Conservation (phyloP, 2,888 invertebrate species). For the Drosophila pseudotakahashii region DNA sequence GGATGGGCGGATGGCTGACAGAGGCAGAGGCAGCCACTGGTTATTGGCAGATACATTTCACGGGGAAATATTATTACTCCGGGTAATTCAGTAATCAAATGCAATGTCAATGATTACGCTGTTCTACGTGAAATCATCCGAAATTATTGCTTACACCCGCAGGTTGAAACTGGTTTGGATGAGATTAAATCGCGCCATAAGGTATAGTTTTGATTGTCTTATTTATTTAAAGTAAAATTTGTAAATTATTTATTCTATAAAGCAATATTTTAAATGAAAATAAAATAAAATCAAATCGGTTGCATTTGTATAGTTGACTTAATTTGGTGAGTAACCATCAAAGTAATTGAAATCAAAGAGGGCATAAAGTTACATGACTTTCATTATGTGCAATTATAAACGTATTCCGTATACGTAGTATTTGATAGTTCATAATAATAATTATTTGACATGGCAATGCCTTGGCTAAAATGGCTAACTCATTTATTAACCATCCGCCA, state of each 20-base stretch:
- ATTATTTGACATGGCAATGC: no score
- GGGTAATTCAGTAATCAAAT: conserved; percentile 29
- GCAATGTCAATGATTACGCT: conserved; percentile 25
- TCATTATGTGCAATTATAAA: no score
- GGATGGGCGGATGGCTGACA: background rate
- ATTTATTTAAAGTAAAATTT: no score
- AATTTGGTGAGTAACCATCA: no score
- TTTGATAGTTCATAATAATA: no score
- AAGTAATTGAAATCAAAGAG: no score
- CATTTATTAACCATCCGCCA: conserved; percentile 1
- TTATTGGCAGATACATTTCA: conserved; percentile 31
- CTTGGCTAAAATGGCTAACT: background rate
- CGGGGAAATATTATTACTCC: conserved; percentile 19
- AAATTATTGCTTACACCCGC: background rate
- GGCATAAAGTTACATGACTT: no score
- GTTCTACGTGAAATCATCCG: background rate
- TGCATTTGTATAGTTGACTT: no score
- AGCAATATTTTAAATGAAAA: no score
- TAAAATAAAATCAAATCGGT: no score
- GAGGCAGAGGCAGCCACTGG: conserved; percentile 3
- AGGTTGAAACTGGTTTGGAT: background rate
- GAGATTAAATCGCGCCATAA: background rate
- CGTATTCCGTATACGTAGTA: no score
- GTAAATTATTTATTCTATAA: no score
- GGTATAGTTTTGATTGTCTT: background rate